Evolutionary conservation across 2,797 vertebrate species (phyloP).

Genomic region (Limnodromus scolopaceus): DNA sequence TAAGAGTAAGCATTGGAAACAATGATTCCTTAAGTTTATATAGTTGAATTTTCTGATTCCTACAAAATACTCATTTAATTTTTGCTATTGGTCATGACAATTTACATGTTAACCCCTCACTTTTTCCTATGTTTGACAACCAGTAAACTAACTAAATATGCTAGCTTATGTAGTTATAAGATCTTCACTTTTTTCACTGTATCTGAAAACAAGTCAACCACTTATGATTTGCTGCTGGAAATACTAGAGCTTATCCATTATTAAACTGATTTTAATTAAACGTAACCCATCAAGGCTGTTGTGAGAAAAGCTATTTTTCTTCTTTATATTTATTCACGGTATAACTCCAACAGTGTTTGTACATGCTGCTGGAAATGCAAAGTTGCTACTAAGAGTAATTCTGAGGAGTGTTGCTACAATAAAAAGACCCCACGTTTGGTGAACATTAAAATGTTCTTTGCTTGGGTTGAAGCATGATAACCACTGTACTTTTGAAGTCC

Average conservation of each 20-base stretch:
- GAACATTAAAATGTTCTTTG: not conserved
- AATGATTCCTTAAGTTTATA: not conserved
- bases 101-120: constrained; percentile 46
- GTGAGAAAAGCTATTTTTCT: constrained; percentile 46
- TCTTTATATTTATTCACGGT: constrained; percentile 7
- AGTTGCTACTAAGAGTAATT: not conserved
- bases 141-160: constrained; percentile 62
- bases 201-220: constrained; percentile 68
- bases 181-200: constrained; percentile 55
- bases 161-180: constrained; percentile 50
- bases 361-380: not conserved
- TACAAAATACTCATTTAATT: not conserved
- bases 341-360: not conserved
- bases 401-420: not conserved
- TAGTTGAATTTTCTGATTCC: constrained; percentile 11
- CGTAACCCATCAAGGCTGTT: constrained; percentile 43
- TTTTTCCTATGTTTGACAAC: constrained; percentile 48
- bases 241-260: constrained; percentile 69
- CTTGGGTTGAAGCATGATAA: not conserved
- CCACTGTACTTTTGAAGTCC: not conserved
- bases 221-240: constrained; percentile 70
- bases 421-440: not conserved
- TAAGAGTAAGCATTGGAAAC: not conserved
- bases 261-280: constrained; percentile 76
- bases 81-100: constrained; percentile 39